These are phyloP conservation scores for Sebastes dallii DNA, from an alignment of 2,797 vertebrate genomes.

Conservation along the genomic window DNA sequence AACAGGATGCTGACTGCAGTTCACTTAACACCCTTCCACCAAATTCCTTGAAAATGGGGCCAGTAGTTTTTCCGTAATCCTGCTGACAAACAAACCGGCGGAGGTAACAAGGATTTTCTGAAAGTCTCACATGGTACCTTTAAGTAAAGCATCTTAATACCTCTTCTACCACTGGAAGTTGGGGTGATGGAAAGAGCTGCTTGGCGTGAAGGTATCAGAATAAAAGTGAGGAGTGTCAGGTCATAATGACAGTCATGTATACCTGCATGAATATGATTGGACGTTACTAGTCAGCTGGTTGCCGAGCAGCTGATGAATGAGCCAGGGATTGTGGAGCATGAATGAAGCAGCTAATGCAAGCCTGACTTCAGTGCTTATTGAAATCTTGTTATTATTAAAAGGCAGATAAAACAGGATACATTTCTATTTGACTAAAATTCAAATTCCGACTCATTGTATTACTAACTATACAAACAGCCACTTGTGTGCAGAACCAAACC, in stretches of 20 bases:
- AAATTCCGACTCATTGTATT: background rate
- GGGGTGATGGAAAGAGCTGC: background rate
- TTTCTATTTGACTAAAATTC: slow-evolving; percentile 7
- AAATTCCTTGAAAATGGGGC: background rate
- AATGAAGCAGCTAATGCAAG: background rate
- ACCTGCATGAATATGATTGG: background rate
- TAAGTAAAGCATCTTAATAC: background rate
- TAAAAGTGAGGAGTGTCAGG: background rate
- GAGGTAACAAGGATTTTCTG: background rate
- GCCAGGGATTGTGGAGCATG: background rate
- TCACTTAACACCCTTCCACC: background rate
- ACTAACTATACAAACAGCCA: slow-evolving; percentile 29
- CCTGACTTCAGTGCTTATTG: background rate
- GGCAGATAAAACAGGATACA: background rate
- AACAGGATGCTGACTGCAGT: background rate
- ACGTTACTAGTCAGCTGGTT: background rate
- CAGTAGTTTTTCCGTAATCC: background rate
- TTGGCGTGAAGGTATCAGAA: background rate
- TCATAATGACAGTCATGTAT: background rate
- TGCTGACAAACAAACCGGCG: background rate
- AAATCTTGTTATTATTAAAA: background rate
- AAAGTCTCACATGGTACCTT: background rate
- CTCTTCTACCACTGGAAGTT: background rate
- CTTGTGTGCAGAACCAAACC: slow-evolving; percentile 3
- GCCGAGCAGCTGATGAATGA: background rate